These are phyloP conservation scores for Crypturellus tataupa DNA, from an alignment of 2,797 vertebrate species.

Conservation along the genomic window DNA sequence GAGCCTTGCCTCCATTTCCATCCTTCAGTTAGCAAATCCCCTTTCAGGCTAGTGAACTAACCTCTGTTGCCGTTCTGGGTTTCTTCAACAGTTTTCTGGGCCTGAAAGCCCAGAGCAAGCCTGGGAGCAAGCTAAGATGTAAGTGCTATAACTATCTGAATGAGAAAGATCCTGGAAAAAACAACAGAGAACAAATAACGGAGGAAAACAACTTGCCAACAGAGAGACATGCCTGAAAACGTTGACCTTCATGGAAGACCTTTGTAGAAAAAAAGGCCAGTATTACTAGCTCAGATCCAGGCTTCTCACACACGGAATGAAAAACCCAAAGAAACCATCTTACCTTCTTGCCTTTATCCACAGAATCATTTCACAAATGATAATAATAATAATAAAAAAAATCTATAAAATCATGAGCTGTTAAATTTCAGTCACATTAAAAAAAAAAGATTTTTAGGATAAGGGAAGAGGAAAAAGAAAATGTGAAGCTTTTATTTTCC, in stretches of 20 bases:
- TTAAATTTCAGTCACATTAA: background rate
- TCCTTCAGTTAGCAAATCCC: fast-evolving
- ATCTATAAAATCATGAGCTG: background rate
- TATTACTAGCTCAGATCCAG: background rate
- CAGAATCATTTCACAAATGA: background rate
- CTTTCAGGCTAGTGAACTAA: background rate
- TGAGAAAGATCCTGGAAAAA: background rate
- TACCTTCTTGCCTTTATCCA: background rate
- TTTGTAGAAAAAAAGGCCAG: background rate
- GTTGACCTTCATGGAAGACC: background rate
- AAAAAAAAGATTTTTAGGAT: background rate
- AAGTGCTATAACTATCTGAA: background rate
- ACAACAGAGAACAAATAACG: background rate
- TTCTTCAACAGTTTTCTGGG: background rate
- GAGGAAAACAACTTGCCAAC: background rate
- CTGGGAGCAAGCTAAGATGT: background rate
- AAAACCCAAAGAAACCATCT: background rate
- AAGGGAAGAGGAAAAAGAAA: background rate
- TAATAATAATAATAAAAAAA: background rate
- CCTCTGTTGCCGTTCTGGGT: background rate
- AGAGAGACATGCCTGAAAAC: background rate
- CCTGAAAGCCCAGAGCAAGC: no score
- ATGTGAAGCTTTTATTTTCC: background rate
- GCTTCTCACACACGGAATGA: background rate
- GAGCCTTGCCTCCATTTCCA: background rate